phyloP scores from a whole-genome alignment of 2,888 invertebrate genomes.

The Rhamphomyia laevipes region DNA sequence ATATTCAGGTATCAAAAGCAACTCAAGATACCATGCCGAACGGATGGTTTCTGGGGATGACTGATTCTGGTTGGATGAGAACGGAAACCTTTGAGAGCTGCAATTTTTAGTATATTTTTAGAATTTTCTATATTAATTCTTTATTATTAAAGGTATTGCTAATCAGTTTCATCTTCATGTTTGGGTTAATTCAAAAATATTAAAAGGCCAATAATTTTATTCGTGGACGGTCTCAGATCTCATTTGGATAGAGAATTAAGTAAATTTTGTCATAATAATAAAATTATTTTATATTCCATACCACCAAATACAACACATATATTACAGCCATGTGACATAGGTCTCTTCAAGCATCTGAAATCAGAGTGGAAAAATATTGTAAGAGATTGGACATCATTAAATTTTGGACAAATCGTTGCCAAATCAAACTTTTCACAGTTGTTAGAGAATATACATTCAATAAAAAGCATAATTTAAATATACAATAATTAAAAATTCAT shows the following conservation, averaged over 20 bases:
- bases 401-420: too few relatives aligned
- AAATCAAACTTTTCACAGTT: too few relatives aligned
- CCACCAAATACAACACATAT: slow-evolving; percentile 14
- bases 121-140: too few relatives aligned
- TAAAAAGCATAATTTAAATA: too few relatives aligned
- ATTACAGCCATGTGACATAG: slow-evolving; percentile 11
- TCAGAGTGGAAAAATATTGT: too few relatives aligned
- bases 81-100: slow-evolving; percentile 7
- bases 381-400: too few relatives aligned
- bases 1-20: slow-evolving; percentile 1
- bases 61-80: slow-evolving; percentile 5
- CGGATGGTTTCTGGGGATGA: slow-evolving; percentile 3
- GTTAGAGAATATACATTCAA: too few relatives aligned
- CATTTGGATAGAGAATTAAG: slow-evolving; percentile 8
- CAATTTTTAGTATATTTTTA: too few relatives aligned
- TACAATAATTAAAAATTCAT: too few relatives aligned
- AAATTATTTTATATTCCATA: slow-evolving; percentile 8
- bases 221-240: slow-evolving; percentile 7
- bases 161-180: slow-evolving; percentile 1
- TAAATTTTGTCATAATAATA: slow-evolving; percentile 4
- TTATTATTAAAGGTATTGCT: too few relatives aligned
- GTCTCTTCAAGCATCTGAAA: too few relatives aligned
- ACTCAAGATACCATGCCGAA: slow-evolving; percentile 5
- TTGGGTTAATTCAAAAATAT: neutral
- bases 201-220: slow-evolving; percentile 6